Percentiles rank a stretch among this genome's conserved stretches.
Conservation (phyloP, 2,888 invertebrate species). For the Siphlonurus alternatus region DNA sequence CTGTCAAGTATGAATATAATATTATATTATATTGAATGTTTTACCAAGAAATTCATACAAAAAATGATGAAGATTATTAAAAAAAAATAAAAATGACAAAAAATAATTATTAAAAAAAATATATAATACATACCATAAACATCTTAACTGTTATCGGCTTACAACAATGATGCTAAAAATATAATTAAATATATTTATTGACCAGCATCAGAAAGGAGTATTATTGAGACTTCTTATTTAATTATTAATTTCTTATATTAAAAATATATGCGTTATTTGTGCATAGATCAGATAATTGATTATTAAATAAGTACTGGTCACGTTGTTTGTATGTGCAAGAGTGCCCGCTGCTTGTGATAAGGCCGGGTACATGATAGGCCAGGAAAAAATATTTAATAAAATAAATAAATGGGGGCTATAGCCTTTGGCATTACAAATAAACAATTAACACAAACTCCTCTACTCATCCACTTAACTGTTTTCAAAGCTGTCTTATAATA, state of each 20-base stretch:
- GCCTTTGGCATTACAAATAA: not conserved
- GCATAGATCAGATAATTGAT: not conserved
- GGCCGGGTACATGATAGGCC: not conserved
- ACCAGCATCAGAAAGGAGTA: too few species aligned
- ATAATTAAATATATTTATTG: too few species aligned
- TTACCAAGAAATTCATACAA: too few species aligned
- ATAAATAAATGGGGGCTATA: slow-evolving; percentile 1
- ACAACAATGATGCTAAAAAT: too few species aligned
- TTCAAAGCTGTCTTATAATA: not conserved
- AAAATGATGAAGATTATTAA: too few species aligned
- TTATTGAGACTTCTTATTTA: slow-evolving; percentile 8
- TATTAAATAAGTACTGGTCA: not conserved
- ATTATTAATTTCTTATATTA: slow-evolving; percentile 1
- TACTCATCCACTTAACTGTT: not conserved
- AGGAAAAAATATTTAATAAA: slow-evolving; percentile 1
- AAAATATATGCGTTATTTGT: not conserved
- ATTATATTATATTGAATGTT: too few species aligned
- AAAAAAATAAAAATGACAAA: too few species aligned
- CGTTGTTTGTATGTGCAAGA: not conserved
- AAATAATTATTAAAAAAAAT: too few species aligned
- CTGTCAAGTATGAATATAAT: too few species aligned
- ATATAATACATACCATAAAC: too few species aligned
- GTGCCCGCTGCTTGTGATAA: not conserved
- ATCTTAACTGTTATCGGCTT: too few species aligned
- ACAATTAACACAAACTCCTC: not conserved